Conservation (phyloP, 2,113 vertebrate genomes). For the Daubentonia madagascariensis region DNA sequence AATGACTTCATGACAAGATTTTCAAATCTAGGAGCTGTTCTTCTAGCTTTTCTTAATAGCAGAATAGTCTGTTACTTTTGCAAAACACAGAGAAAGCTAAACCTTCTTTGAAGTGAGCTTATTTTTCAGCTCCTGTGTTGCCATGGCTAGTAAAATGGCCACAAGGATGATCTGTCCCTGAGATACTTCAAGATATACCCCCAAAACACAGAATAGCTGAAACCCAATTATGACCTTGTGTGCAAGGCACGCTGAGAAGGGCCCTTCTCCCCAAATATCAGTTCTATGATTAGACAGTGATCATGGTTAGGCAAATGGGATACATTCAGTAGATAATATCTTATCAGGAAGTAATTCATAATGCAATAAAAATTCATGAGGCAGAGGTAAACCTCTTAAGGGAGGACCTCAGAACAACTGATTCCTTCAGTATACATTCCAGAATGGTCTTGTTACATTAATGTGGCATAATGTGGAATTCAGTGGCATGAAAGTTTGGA, state of each 20-base stretch:
- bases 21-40: not conserved
- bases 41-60: not conserved
- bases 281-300: not conserved
- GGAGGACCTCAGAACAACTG: not conserved
- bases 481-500: not conserved
- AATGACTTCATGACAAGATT: not conserved
- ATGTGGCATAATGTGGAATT: not conserved
- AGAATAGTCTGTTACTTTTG: not conserved
- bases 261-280: not conserved
- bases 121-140: not conserved
- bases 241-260: not conserved
- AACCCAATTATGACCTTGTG: not conserved
- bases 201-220: not conserved
- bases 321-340: not conserved
- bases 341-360: not conserved
- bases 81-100: not conserved
- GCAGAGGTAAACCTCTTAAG: not conserved
- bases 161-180: too few relatives aligned
- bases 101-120: not conserved
- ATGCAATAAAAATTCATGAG: not conserved
- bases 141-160: not conserved
- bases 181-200: not conserved
- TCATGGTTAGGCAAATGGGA: not conserved
- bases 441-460: not conserved
- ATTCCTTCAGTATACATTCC: not conserved